Evolutionary conservation across 1,140 invertebrate species (phyloP), one percentile per base, ranked within the genome.

Genomic region (Bombus fervidus): DNA sequence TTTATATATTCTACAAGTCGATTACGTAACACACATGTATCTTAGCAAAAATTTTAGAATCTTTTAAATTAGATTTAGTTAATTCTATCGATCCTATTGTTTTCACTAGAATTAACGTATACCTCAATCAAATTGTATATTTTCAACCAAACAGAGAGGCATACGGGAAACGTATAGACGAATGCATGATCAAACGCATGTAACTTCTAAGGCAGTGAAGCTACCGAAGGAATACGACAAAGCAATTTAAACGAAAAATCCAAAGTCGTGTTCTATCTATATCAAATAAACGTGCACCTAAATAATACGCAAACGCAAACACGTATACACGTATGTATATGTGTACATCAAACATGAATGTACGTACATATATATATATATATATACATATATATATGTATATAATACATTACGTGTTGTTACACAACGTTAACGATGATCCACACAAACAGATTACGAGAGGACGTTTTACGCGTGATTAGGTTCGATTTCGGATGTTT

Each of bases 401-500:
- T 62, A 66, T 8, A 66, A 31, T 9, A 34, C 15, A 66, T 62
- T 62, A n/a, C 12, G 28, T 10, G 59, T n/a, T 62, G 28, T 90
- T 92, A 81, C 69, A 86, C 88, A 92, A 90, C 91, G 71, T 92
- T 89, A 87, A 84, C 72, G 69, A 64, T 47, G 64, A 22, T 37
- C 1, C 34, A 12, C 2, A 37, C 1, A 28, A 39, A 69, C 3
- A 69, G 59, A 62, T 31, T 62, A 31, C 22, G 28, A 43, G 47
- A 39, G 1, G 9, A 77, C 34, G 31, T 68, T 87, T 64, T 73
- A 75, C 66, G 75, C 41, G 53, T 41, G 66, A 69, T n/a, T 53
- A 57, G 59, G 57, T 62, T 81, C 41, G 28, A 77, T 57, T 86
- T 41, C 25, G 31, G 37, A 71, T 74, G 41, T 84, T 73, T 31